Base-by-base conservation (phyloP, 1,140 invertebrate genomes). In the Matsumurasca onukii region DNA sequence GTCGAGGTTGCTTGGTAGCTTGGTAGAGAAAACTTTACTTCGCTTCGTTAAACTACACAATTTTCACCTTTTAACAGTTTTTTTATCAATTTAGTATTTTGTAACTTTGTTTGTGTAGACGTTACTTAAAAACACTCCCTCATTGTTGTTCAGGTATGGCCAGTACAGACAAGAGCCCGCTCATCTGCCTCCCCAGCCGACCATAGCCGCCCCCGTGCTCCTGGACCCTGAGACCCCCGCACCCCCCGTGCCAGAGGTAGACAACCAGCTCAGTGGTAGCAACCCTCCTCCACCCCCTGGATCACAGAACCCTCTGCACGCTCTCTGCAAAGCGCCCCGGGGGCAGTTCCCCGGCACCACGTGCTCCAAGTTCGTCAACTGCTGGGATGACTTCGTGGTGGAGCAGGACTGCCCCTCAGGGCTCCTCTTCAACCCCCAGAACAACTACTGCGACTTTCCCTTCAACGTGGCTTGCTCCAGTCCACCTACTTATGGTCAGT, bases 341-440 rank as follows among this genome's bases (percentile, higher is more conserved):
- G 84, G 86, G 25, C 86, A 88, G 73, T 88, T 88, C 68, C 82
- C 86, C 0, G 86, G 84, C 27, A 83, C 79, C 12, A 80, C 81
- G 12, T 89, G 88, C 73, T 83, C 82, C 25, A 85, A 82, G 73
- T 90, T 86, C 74, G 70, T 89, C 0, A 89, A 89, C 74, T 90
- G 88, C 70, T 90, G 88, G 88, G 87, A 89, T 71, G 88, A 86
- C 0, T 80, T 82, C 48, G 86, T 83, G 0, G 78, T 86, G 3
- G 88, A 89, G 70, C 85, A 89, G 74, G 80, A 82, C 13, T 90
- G 88, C 72, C 86, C 87, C 0, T 75, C 76, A 15, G 85, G 84
- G 12, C 73, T 89, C 0, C 74, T 87, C 0, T 90, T 89, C 75
- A 83, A 78, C 1, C 67, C 69, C 31, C 68, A 69, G 20, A 64